Conservation (phyloP, 1,140 invertebrate species). For the Formica selysi region DNA sequence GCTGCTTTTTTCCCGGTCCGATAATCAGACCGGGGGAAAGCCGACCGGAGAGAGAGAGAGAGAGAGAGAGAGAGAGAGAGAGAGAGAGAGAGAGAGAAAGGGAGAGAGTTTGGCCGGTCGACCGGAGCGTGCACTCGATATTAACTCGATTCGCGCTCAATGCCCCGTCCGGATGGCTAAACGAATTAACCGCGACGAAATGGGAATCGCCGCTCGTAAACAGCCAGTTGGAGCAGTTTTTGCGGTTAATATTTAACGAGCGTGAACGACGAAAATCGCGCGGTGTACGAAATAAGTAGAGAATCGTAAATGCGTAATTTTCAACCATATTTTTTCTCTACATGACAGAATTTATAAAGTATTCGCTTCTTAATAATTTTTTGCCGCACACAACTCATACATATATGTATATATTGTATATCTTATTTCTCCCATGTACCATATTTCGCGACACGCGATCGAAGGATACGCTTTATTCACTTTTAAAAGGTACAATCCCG, state of each 20-base stretch:
- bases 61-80: conserved; percentile 45
- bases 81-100: conserved; percentile 21
- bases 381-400: neutral
- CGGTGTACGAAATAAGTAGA: neutral
- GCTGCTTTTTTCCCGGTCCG: conserved; percentile 61
- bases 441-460: neutral
- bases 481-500: conserved; percentile 31
- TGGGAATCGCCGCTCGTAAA: conserved; percentile 64
- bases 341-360: neutral
- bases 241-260: conserved; percentile 46
- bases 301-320: neutral
- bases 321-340: neutral
- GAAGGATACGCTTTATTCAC: conserved; percentile 27
- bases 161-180: conserved; percentile 65
- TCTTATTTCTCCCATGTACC: neutral
- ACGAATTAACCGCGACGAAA: conserved; percentile 71
- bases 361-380: neutral
- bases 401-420: no score
- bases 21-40: conserved; percentile 61
- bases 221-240: conserved; percentile 37
- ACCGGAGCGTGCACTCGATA: conserved; percentile 66
- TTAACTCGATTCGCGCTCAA: conserved; percentile 75
- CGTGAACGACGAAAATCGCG: conserved; percentile 2
- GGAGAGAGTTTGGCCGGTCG: conserved; percentile 44
- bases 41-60: conserved; percentile 51